Evolutionary conservation across 2,888 invertebrate genomes (phyloP).

Genomic region (Drosophila suboccidentalis): DNA sequence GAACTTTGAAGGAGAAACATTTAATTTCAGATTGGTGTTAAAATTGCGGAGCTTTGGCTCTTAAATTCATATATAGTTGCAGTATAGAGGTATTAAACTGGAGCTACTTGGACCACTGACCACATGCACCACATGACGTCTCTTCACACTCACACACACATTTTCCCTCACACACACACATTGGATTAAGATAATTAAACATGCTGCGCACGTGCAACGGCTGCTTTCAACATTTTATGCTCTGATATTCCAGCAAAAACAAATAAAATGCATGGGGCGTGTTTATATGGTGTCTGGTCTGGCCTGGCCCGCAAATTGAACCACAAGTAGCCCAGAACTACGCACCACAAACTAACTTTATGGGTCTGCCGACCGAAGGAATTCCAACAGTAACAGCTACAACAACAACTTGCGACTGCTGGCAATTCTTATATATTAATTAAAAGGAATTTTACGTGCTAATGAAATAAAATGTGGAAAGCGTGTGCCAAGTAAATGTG

Average conservation of each 20-base stretch:
- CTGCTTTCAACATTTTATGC: slow-evolving; percentile 76
- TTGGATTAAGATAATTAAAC: slow-evolving; percentile 68
- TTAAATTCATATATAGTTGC: slow-evolving; percentile 23
- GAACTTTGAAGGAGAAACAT: not conserved
- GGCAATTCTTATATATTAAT: slow-evolving; percentile 76
- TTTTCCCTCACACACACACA: slow-evolving; percentile 21
- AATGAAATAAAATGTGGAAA: slow-evolving; percentile 71
- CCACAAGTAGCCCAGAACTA: slow-evolving; percentile 56
- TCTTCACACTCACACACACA: slow-evolving; percentile 18
- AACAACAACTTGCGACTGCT: slow-evolving; percentile 34
- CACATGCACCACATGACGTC: slow-evolving; percentile 61
- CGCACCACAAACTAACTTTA: slow-evolving; percentile 37
- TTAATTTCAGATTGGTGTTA: slow-evolving; percentile 30
- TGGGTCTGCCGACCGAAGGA: slow-evolving; percentile 41
- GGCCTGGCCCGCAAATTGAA: slow-evolving; percentile 63
- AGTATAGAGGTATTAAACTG: slow-evolving; percentile 15
- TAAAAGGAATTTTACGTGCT: slow-evolving; percentile 76
- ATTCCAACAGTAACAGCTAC: slow-evolving; percentile 15
- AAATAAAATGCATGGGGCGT: slow-evolving; percentile 67
- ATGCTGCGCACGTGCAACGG: slow-evolving; percentile 78
- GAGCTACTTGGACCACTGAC: slow-evolving; percentile 39
- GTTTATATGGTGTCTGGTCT: slow-evolving; percentile 37
- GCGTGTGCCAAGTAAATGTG: slow-evolving; percentile 25
- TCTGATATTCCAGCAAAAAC: slow-evolving; percentile 60
- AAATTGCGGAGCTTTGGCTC: slow-evolving; percentile 10